Evolutionary conservation across 2,797 vertebrate genomes (phyloP), one percentile per base, ranked within the genome.

Genomic region (Ciconia nigra): DNA sequence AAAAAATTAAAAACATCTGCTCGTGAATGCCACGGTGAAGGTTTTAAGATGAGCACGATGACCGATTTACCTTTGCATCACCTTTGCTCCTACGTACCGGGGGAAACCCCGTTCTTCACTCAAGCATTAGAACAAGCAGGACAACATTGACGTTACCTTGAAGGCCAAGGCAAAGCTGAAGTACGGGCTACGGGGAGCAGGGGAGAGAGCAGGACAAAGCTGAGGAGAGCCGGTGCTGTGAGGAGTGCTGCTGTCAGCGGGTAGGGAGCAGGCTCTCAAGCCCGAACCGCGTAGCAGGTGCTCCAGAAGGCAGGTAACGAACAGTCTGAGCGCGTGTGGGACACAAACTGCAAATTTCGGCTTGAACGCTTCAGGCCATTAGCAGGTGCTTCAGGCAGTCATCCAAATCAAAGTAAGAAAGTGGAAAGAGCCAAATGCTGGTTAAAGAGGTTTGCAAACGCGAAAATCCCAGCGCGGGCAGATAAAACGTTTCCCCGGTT

Each of bases 311-410:
- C 94, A 97, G 96, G 96, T 97, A 97, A 77, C 70, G 9, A 96
- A 97, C 87, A 90, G 91, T 72, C 84, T 77, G 90, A 96, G 89
- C 6, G 62, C 31, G 83, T 24, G 39, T 66, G 94, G 90, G 94
- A 94, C 83, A 78, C 94, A 90, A 96, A 94, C 96, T 78, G 96
- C 89, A 87, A 86, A 88, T 70, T 91, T 96, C 63, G 46, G 94
- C 92, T 97, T 85, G 87, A 96, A 91, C 0, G 85, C 96, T 98
- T 77, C 71, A 82, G 94, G 91, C 97, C 94, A 97, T 96, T 92
- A 97, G 95, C 97, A 98, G 97, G 97, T 97, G 96, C 93, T 95
- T 87, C 94, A 97, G 94, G 94, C 95, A 91, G 93, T 96, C 84
- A 91, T 90, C 95, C 93, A 93, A 96, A 96, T 97, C 97, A 96